Conservation (phyloP, 2,113 vertebrate genomes). For the Pelusios castaneus region DNA sequence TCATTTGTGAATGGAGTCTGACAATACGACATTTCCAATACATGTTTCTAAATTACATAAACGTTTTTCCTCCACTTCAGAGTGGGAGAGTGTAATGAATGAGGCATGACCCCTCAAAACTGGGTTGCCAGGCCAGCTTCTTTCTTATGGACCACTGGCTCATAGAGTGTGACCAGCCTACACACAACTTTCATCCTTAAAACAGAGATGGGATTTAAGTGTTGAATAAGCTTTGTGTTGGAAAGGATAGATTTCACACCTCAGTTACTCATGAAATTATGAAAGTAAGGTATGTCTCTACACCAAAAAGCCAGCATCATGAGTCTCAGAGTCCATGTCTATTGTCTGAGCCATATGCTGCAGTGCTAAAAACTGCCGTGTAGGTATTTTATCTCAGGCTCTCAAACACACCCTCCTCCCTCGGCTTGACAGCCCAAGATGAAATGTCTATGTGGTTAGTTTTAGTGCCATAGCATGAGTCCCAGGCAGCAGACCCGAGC, state of each 20-base stretch:
- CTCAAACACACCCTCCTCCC: background rate
- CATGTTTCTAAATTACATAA: background rate
- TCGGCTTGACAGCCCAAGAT: background rate
- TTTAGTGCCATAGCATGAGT: background rate
- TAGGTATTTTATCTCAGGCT: background rate
- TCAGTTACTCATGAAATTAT: slow-evolving; percentile 29
- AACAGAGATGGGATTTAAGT: slow-evolving; percentile 40
- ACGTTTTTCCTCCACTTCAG: background rate
- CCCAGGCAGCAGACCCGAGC: background rate
- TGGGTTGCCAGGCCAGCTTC: background rate
- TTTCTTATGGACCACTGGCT: background rate
- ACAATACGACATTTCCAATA: background rate
- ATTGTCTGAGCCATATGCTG: background rate
- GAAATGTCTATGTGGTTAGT: background rate
- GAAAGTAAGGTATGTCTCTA: fast-evolving
- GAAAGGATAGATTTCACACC: background rate
- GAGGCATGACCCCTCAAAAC: background rate
- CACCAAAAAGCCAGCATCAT: background rate
- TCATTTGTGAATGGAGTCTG: background rate
- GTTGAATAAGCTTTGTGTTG: background rate
- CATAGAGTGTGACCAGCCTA: background rate
- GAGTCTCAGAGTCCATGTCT: background rate
- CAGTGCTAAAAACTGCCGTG: background rate
- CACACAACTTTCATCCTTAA: background rate
- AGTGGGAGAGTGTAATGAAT: background rate